Percentiles rank a stretch among this genome's conserved stretches.
These are phyloP conservation scores for Megalopta genalis DNA, from an alignment of 1,140 invertebrate genomes.

Conservation along the genomic window DNA sequence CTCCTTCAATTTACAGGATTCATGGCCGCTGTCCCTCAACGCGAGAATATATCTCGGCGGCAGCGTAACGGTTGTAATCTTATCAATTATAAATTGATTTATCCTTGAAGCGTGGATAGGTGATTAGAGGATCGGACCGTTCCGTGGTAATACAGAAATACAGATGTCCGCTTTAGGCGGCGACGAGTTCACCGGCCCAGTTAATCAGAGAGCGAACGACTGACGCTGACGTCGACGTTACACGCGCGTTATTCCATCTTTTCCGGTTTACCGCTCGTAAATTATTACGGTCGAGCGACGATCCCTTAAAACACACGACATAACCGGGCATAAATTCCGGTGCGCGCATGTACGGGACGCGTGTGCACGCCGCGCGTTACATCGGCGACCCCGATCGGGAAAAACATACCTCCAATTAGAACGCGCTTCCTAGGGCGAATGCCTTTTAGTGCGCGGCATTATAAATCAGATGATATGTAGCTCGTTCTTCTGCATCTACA, in stretches of 20 bases:
- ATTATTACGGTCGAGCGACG: slow-evolving; percentile 44
- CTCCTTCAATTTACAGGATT: too few species aligned
- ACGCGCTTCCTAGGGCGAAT: slow-evolving; percentile 47
- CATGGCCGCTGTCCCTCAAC: too few species aligned
- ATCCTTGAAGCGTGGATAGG: too few species aligned
- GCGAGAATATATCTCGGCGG: too few species aligned
- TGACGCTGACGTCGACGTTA: slow-evolving; percentile 27
- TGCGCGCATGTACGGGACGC: slow-evolving; percentile 9
- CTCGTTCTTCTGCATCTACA: slow-evolving; percentile 33
- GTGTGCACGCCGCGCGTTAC: slow-evolving; percentile 15
- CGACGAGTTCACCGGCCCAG: slow-evolving; percentile 6
- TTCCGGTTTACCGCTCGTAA: slow-evolving; percentile 42
- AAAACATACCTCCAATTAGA: slow-evolving; percentile 52
- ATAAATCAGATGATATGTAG: slow-evolving; percentile 53
- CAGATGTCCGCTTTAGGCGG: not conserved
- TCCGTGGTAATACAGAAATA: not conserved
- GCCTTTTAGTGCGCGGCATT: slow-evolving; percentile 40
- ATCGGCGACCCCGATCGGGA: slow-evolving; percentile 42
- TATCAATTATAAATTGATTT: too few species aligned
- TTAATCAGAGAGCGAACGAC: slow-evolving; percentile 35
- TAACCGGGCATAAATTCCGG: slow-evolving; percentile 40
- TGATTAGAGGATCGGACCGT: too few species aligned
- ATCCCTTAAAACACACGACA: slow-evolving; percentile 35
- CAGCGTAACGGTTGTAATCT: too few species aligned
- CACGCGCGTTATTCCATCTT: slow-evolving; percentile 31